Evolutionary conservation across 2,888 invertebrate genomes (phyloP), one percentile per base, ranked within the genome.

Genomic region (Agriotes lineatus): DNA sequence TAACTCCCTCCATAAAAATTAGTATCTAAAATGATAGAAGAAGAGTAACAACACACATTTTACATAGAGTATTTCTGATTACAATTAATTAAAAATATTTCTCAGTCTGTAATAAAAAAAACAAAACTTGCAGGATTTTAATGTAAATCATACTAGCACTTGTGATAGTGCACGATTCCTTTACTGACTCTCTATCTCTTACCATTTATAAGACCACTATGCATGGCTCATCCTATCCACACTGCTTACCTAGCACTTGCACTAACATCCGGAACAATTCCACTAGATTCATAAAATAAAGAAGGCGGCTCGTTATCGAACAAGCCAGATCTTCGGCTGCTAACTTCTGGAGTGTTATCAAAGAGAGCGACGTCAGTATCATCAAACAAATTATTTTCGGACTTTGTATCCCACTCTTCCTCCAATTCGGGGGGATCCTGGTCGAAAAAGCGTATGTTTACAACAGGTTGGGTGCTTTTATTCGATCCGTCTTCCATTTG

Each of bases 261-360:
- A 52, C 74, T 78, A 19, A 72, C 67, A 72, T 80, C 80, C 56
- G 70, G 58, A 5, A 75, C 77, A 57, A 79, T 79, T 7, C 78
- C 79, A 63, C 78, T 80, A 2, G 78, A 76, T 58, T 80, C 78
- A 50, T 76, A 73, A 44, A 72, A 71, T 22, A 76, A 69, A 19
- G 81, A 73, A 3, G 77, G 78, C 0, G 82, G 82, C 19, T 82
- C 81, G 61, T 81, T 81, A 72, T 82, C 81, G 57, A 82, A 82
- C 33, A 82, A 66, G 63, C 75, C 77, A 1, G 74, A 76, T 39
- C 69, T 67, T 10, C 70, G 56, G 42, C 67, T 62, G 30, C 57
- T 42, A 35, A 67, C 42, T 54, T 72, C 61, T 44, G 62, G 52
- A 3, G 39, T 57, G 44, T 72, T 71, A 58, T 75, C 73, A 61